Base-by-base conservation (phyloP, 2,797 vertebrate genomes). In the Garrulus glandarius region DNA sequence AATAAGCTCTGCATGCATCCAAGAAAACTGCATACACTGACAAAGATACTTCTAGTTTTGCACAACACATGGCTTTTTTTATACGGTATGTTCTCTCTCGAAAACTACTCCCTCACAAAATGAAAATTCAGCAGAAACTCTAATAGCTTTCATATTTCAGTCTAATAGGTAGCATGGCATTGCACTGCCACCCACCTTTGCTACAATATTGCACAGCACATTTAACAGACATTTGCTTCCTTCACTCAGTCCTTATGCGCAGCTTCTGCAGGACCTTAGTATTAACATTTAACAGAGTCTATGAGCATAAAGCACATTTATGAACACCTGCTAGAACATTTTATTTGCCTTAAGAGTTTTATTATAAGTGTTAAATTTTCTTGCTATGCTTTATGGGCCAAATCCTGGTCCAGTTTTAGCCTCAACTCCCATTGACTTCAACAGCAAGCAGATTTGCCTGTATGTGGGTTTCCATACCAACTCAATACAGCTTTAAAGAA, bases 141-240 rank as follows among this genome's bases (percentile, higher is more conserved):
- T 98, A 97, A 98, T 94, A 94, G 92, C 94, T 94, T 97, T 96
- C 95, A 96, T 98, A 97, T 97, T 98, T 98, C 97, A 98, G 95
- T 61, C 90, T 95, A 97, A 97, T 95, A 96, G 95, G 92, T 69
- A 94, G 86, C 65, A 34, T 69, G 81, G 94, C 72, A 87, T 74
- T 93, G 94, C 94, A 92, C 91, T 95, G 92, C 93, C 95, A 96
- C 93, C 91, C 92, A 96, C 81, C 70, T 96, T 93, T 94, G 57
- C 93, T 91, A 64, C 83, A 96, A 80, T 96, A 95, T 75, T 90
- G 87, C 84, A 94, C 86, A 94, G 96, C 91, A 97, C 93, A 94
- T 91, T 97, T 97, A 95, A 95, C 92, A 95, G 92, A 83, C 75
- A 92, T 74, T 96, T 95, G 96, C 95, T 96, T 86, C 92, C 94